Evolutionary conservation across 2,888 invertebrate species (phyloP).

Genomic region (Nebria salina): DNA sequence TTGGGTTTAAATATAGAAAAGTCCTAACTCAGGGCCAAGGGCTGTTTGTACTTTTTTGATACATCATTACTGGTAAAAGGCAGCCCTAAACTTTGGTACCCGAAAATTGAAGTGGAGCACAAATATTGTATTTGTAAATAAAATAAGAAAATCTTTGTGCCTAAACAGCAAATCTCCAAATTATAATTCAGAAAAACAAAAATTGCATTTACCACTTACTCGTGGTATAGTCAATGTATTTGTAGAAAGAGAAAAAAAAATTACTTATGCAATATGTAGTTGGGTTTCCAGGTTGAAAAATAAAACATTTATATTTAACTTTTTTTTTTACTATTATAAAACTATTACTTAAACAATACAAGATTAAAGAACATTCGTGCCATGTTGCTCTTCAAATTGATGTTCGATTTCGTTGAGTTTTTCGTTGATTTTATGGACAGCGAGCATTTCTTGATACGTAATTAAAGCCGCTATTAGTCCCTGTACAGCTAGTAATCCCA

Average conservation of each 20-base stretch:
- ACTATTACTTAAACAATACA: constrained; percentile 24
- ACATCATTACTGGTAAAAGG: constrained; percentile 12
- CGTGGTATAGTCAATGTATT: constrained; percentile 44
- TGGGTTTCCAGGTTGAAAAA: constrained; percentile 57
- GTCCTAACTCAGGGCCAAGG: constrained; percentile 45
- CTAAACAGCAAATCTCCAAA: constrained; percentile 44
- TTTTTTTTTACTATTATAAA: constrained; percentile 36
- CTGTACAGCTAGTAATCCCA: constrained; percentile 65
- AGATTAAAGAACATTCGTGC: constrained; percentile 7
- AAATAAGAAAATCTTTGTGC: constrained; percentile 40
- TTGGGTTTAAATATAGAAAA: constrained; percentile 30
- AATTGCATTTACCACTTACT: constrained; percentile 41
- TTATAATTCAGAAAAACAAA: constrained; percentile 30
- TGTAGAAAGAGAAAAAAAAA: constrained; percentile 29
- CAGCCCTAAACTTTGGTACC: constrained; percentile 37
- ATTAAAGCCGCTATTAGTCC: constrained; percentile 66
- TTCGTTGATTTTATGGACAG: constrained; percentile 60
- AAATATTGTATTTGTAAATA: constrained; percentile 39
- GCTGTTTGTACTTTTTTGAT: constrained; percentile 27
- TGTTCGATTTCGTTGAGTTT: constrained; percentile 62
- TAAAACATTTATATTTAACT: constrained; percentile 45
- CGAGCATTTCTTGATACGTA: constrained; percentile 71
- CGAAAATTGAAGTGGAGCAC: constrained; percentile 32
- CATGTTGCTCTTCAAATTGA: constrained; percentile 49
- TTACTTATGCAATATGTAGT: constrained; percentile 52